phyloP scores from a whole-genome alignment of 1,140 invertebrate species.

The Anoplolepis gracilipes region DNA sequence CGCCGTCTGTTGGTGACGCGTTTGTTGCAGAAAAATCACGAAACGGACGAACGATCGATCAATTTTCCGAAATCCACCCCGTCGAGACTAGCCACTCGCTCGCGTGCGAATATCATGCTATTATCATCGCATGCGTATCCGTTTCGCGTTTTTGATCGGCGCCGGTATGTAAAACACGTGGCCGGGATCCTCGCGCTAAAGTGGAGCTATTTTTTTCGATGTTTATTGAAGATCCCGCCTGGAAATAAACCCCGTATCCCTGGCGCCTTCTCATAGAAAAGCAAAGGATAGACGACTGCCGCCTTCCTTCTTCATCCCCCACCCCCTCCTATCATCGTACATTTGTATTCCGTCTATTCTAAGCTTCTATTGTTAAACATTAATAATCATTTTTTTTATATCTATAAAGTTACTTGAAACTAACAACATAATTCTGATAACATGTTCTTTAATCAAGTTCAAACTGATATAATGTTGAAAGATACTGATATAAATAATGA shows the following conservation, averaged over 20 bases:
- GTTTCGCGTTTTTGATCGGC: neutral
- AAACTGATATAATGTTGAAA: neutral
- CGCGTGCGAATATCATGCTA: neutral
- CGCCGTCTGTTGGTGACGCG: too few relatives aligned
- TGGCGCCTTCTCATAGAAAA: neutral
- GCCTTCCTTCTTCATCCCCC: neutral
- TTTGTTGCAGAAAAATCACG: neutral
- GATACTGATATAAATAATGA: neutral
- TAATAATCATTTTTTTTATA: neutral
- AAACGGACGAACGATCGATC: slow-evolving; percentile 9
- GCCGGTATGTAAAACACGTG: slow-evolving; percentile 52
- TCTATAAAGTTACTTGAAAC: neutral
- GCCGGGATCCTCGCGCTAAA: slow-evolving; percentile 35
- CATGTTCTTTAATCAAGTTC: neutral
- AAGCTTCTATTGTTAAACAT: neutral
- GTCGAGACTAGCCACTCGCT: neutral
- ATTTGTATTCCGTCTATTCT: slow-evolving; percentile 1
- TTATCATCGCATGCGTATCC: slow-evolving; percentile 14
- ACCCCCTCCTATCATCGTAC: neutral
- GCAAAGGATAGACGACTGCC: neutral
- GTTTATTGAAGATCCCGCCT: slow-evolving; percentile 57
- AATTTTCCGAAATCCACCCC: slow-evolving; percentile 7
- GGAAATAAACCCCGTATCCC: slow-evolving; percentile 42
- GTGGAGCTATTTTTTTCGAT: slow-evolving; percentile 59
- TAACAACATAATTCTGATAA: neutral